Evolutionary conservation across 1,140 invertebrate species (phyloP).

Genomic region (Pantala flavescens): DNA sequence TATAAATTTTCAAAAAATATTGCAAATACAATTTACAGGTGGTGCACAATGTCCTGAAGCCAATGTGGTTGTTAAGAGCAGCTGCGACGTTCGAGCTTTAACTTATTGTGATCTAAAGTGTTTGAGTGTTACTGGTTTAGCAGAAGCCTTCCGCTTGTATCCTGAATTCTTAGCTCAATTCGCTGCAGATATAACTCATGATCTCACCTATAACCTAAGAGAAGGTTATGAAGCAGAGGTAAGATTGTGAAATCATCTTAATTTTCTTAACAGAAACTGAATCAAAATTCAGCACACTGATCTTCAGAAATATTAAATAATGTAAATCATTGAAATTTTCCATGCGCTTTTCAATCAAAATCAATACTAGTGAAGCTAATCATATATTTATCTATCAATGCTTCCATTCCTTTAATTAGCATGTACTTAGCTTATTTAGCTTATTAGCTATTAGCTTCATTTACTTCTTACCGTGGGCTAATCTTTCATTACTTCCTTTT

Average conservation of each 20-base stretch:
- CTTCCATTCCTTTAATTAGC: too few species aligned
- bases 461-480: too few species aligned
- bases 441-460: too few species aligned
- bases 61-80: constrained; percentile 81
- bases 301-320: not conserved
- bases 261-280: not conserved
- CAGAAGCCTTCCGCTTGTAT: constrained; percentile 82
- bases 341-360: too few species aligned
- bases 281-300: not conserved
- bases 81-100: constrained; percentile 85
- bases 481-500: too few species aligned
- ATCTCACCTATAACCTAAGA: constrained; percentile 87
- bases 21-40: constrained; percentile 25
- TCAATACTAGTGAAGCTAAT: too few species aligned
- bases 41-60: constrained; percentile 37
- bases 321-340: not conserved
- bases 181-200: constrained; percentile 86
- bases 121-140: constrained; percentile 78
- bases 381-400: too few species aligned
- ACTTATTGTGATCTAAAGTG: constrained; percentile 95
- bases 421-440: too few species aligned
- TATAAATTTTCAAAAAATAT: too few species aligned
- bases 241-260: constrained; percentile 22
- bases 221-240: constrained; percentile 85
- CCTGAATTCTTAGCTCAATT: constrained; percentile 91